Evolutionary conservation across 2,888 invertebrate genomes (phyloP).

Genomic region (Amorpha juglandis): DNA sequence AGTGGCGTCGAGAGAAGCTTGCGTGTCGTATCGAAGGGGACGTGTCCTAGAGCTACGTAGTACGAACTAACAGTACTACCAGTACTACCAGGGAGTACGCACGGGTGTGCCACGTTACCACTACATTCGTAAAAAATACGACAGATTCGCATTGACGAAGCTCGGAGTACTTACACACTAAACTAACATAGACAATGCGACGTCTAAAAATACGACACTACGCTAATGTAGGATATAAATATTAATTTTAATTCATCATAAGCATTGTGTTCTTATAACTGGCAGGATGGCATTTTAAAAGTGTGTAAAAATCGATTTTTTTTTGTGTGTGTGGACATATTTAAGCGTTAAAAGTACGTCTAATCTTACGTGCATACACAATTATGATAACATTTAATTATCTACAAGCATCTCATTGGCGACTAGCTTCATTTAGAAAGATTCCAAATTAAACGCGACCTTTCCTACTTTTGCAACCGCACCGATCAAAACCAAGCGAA

Average conservation of each 20-base stretch:
- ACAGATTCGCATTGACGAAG: slow-evolving; percentile 76
- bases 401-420: slow-evolving; percentile 78
- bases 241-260: slow-evolving; percentile 78
- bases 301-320: slow-evolving; percentile 74
- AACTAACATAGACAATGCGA: slow-evolving; percentile 82
- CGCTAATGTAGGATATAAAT: slow-evolving; percentile 78
- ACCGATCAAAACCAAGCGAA: slow-evolving; percentile 13
- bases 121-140: slow-evolving; percentile 79
- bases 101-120: slow-evolving; percentile 45
- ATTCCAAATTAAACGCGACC: slow-evolving; percentile 70
- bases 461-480: slow-evolving; percentile 7
- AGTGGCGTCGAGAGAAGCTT: slow-evolving; percentile 21
- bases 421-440: slow-evolving; percentile 82
- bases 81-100: neutral
- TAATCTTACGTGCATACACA: slow-evolving; percentile 77
- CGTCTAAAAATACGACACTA: slow-evolving; percentile 83
- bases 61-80: slow-evolving; percentile 55
- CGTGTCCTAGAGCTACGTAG: slow-evolving; percentile 45
- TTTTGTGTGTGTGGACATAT: slow-evolving; percentile 76
- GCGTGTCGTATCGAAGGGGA: slow-evolving; percentile 26
- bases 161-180: slow-evolving; percentile 81
- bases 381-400: slow-evolving; percentile 73
- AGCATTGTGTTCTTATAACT: slow-evolving; percentile 80
- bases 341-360: slow-evolving; percentile 75
- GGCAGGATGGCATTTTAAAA: slow-evolving; percentile 79